Evolutionary conservation across 2,888 invertebrate species (phyloP), one percentile per base, ranked within the genome.

Genomic region (Mythimna vitellina): DNA sequence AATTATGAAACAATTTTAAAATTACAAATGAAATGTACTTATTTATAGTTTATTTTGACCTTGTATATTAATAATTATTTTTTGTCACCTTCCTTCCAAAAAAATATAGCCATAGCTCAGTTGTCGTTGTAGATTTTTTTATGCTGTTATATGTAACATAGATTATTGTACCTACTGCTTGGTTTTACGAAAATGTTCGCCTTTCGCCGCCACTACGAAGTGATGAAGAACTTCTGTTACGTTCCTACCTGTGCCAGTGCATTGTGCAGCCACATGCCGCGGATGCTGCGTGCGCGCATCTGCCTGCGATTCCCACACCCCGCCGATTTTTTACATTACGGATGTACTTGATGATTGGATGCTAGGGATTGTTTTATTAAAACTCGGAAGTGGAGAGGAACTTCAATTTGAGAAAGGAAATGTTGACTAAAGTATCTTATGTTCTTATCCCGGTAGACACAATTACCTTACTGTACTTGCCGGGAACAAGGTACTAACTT

Each of bases 281-380:
- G 87, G 90, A 89, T 90, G 89, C 90, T 84, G 88, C 80, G 68
- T 71, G 68, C 85, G 73, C 89, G 89, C 95, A 95, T 94, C 95
- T 95, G 95, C 86, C 90, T 86, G 85, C 82, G 76, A 87, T 95
- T 95, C 95, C 93, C 95, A 95, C 95, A 94, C 91, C 88, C 78
- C 73, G 79, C 80, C 54, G 70, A 74, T 87, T 90, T 90, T 89
- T 89, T 87, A 66, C 76, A 84, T 81, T 80, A 86, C 80, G 84
- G 88, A 86, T 84, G 74, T 78, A 70, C 71, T 51, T 46, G 14
- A 57, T 78, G 25, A 54, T 82, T 53, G 53, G 29, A 65, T 82
- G 73, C 57, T 67, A 53, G n/a, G 17, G 38, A 69, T 72, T 79
- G 70, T 78, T 76, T 78, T 64, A 66, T 78, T 65, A 56, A 53